Conservation (phyloP, 2,113 vertebrate species). For the Corythornis vintsioides region DNA sequence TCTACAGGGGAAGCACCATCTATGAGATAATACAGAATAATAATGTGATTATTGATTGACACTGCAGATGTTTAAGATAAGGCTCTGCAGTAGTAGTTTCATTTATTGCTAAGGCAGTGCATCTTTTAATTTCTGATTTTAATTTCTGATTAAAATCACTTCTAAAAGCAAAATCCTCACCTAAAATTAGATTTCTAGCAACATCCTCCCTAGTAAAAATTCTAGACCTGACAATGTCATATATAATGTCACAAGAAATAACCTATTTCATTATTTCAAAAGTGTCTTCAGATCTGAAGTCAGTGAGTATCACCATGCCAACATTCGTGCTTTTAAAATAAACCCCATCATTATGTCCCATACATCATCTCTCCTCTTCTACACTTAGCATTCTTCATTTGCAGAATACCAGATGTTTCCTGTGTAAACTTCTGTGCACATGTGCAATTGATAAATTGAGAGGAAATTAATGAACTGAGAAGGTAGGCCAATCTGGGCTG, state of each 20-base stretch:
- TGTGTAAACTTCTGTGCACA: slow-evolving; percentile 53
- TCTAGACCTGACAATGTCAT: background rate
- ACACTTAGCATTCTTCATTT: slow-evolving; percentile 25
- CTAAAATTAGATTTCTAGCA: background rate
- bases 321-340: slow-evolving; percentile 10
- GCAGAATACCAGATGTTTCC: slow-evolving; percentile 54
- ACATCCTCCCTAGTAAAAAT: background rate
- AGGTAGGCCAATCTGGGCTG: slow-evolving; percentile 57
- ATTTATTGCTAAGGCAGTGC: background rate
- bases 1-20: background rate
- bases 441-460: slow-evolving; percentile 54
- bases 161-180: slow-evolving; percentile 4
- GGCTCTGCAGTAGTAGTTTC: background rate
- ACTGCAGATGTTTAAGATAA: background rate
- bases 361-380: background rate
- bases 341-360: background rate
- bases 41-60: background rate
- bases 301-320: background rate
- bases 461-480: slow-evolving; percentile 69
- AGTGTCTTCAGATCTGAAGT: slow-evolving; percentile 8
- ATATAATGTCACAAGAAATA: background rate
- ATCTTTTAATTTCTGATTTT: background rate
- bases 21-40: background rate
- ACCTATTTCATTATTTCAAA: background rate
- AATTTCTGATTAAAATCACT: background rate